These are phyloP conservation scores for Trematomus loennbergii DNA, from an alignment of 2,113 vertebrate genomes.

Conservation along the genomic window DNA sequence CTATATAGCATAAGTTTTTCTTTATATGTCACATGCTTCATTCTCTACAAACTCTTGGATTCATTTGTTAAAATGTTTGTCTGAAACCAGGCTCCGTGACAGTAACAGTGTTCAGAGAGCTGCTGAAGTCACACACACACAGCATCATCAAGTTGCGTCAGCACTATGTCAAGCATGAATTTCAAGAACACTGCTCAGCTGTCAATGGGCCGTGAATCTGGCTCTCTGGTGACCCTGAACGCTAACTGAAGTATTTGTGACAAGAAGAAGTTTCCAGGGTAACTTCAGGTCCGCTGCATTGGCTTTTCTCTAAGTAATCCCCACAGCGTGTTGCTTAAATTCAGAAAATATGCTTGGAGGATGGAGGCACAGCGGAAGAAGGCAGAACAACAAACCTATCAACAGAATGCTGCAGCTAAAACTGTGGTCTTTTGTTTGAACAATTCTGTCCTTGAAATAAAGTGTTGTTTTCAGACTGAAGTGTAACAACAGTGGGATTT, in stretches of 20 bases:
- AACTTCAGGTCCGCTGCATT: not conserved
- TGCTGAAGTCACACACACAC: conserved; percentile 34
- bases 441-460: not conserved
- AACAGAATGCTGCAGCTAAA: conserved; percentile 1
- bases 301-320: conserved; percentile 1
- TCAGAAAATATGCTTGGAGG: not conserved
- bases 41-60: not conserved
- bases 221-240: conserved; percentile 34
- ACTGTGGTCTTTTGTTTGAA: not conserved
- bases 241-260: conserved; percentile 48
- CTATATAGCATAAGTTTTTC: not conserved
- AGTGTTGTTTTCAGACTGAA: not conserved
- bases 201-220: conserved; percentile 57
- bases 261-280: conserved; percentile 31
- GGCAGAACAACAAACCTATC: conserved; percentile 4
- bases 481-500: not conserved
- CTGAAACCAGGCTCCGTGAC: conserved; percentile 40
- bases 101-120: not conserved
- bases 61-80: conserved; percentile 25
- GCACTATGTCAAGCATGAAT: conserved; percentile 61
- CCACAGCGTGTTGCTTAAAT: not conserved
- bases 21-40: not conserved
- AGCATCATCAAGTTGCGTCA: conserved; percentile 58
- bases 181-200: conserved; percentile 58
- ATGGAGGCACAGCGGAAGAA: not conserved